Conservation (phyloP, 1,140 invertebrate species). For the Drosophila pseudoobscura region DNA sequence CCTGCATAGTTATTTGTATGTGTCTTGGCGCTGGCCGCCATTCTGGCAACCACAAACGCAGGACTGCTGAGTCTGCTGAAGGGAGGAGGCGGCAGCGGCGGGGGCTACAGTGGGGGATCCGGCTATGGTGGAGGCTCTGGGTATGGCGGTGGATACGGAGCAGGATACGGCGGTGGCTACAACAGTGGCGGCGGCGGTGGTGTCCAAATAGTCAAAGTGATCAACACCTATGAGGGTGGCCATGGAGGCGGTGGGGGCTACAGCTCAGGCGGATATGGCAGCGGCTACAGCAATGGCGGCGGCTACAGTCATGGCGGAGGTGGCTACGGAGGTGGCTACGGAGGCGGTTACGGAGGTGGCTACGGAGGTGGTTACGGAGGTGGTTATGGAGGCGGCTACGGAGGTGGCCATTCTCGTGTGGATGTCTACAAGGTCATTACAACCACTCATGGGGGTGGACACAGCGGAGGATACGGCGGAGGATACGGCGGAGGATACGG, state of each 20-base stretch:
- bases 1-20: conserved; percentile 64
- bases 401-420: conserved; percentile 23
- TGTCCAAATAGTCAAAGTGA: conserved; percentile 21
- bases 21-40: conserved; percentile 63
- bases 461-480: conserved; percentile 35
- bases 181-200: conserved; percentile 25
- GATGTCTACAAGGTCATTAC: conserved; percentile 50
- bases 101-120: conserved; percentile 29
- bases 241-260: conserved; percentile 38
- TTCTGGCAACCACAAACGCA: conserved; percentile 63
- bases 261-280: conserved; percentile 17
- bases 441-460: conserved; percentile 37
- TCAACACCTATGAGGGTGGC: conserved; percentile 33
- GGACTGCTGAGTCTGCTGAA: conserved; percentile 65
- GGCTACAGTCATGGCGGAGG: not conserved
- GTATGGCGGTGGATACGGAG: conserved; percentile 19
- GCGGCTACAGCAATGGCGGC: conserved; percentile 30
- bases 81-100: conserved; percentile 51
- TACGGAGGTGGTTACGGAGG: conserved; percentile 33
- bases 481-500: conserved; percentile 38
- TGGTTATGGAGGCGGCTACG: conserved; percentile 33
- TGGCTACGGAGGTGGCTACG: conserved; percentile 30
- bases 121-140: conserved; percentile 25
- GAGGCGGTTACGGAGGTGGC: conserved; percentile 12
- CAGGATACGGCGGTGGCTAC: conserved; percentile 29